Percentiles rank a stretch among this genome's conserved stretches.
Evolutionary conservation across 2,888 invertebrate genomes (phyloP).

Genomic region (Calephelis perditalis): DNA sequence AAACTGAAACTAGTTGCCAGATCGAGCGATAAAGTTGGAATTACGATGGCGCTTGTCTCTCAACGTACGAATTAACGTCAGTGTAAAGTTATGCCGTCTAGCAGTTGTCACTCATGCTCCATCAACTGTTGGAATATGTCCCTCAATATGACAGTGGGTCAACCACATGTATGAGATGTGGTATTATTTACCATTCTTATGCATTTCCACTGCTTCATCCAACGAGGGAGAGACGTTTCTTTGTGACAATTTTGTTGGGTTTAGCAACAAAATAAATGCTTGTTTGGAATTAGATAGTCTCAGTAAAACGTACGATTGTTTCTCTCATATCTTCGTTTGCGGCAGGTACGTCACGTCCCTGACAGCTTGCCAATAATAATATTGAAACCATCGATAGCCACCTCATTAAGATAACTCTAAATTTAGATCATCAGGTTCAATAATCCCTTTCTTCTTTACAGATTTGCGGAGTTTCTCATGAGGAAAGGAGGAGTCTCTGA

Average conservation of each 20-base stretch:
- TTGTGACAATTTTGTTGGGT: constrained; percentile 31
- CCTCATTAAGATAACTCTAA: constrained; percentile 40
- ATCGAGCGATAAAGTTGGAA: constrained; percentile 57
- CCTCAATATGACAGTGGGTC: constrained; percentile 70
- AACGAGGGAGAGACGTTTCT: constrained; percentile 63
- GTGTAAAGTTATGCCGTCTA: constrained; percentile 67
- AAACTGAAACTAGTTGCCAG: constrained; percentile 55
- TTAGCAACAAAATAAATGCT: neutral
- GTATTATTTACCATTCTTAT: constrained; percentile 66
- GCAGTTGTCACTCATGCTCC: constrained; percentile 74
- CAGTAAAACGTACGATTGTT: neutral
- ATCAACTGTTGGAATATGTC: constrained; percentile 73
- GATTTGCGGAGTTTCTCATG: constrained; percentile 73
- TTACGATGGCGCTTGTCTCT: constrained; percentile 57
- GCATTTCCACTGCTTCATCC: constrained; percentile 56
- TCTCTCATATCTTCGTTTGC: neutral
- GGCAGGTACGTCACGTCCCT: neutral
- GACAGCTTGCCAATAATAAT: constrained; percentile 59
- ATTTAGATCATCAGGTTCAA: constrained; percentile 40
- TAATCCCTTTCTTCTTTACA: constrained; percentile 50
- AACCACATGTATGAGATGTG: constrained; percentile 70
- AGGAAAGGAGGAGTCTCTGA: constrained; percentile 72
- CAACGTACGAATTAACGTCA: constrained; percentile 68
- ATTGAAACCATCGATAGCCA: constrained; percentile 47
- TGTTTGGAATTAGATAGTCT: constrained; percentile 24